Conservation (phyloP, 2,797 vertebrate species). For the Melopsittacus undulatus region DNA sequence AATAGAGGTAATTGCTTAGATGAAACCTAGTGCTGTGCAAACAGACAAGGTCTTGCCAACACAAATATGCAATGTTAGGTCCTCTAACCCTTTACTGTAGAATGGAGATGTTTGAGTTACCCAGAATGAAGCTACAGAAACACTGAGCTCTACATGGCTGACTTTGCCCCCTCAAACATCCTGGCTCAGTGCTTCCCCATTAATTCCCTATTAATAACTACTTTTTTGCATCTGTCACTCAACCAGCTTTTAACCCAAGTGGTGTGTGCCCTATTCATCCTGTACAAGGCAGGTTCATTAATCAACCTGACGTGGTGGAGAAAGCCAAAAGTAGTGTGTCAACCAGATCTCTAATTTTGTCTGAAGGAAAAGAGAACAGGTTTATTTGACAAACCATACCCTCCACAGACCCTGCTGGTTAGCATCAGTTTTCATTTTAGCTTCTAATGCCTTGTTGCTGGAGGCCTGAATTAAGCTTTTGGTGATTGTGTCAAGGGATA, state of each 20-base stretch:
- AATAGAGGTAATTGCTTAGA: not conserved
- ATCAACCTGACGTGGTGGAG: conserved; percentile 32
- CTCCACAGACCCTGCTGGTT: not conserved
- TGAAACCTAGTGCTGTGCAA: not conserved
- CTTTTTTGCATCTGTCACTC: conserved; percentile 11
- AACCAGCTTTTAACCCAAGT: conserved; percentile 19
- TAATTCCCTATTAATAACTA: not conserved
- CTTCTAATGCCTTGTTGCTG: not conserved
- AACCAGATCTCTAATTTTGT: conserved; percentile 11
- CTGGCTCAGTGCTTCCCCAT: not conserved
- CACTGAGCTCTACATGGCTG: not conserved
- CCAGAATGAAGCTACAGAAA: not conserved
- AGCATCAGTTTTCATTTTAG: not conserved
- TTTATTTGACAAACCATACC: not conserved
- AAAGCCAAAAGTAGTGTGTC: conserved; percentile 17
- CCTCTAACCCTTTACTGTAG: not conserved
- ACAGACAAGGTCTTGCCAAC: not conserved
- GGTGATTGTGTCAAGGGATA: not conserved
- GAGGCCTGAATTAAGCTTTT: not conserved
- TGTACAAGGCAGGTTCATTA: not conserved
- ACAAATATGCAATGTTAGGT: not conserved
- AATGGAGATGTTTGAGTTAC: not conserved
- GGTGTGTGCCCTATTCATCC: conserved; percentile 12
- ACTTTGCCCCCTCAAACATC: not conserved
- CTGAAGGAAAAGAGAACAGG: conserved; percentile 7